Evolutionary conservation across 2,888 invertebrate genomes (phyloP).

Genomic region (Lepidocyrtinus sp.): DNA sequence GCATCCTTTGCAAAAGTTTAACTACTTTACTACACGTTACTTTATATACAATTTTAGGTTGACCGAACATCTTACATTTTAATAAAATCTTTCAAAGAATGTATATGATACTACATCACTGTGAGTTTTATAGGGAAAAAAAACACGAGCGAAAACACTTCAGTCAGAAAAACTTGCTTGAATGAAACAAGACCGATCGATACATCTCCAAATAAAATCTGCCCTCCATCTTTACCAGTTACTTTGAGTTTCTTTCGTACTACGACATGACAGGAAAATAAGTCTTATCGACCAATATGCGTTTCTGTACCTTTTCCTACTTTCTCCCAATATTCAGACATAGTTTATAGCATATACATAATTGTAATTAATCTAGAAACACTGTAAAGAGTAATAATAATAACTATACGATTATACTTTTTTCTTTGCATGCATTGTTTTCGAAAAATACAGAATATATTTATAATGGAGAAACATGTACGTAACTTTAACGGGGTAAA

Average conservation of each 20-base stretch:
- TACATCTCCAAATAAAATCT: too few relatives aligned
- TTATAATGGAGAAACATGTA: slow-evolving; percentile 25
- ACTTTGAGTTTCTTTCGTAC: too few relatives aligned
- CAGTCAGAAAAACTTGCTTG: slow-evolving; percentile 26
- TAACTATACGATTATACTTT: slow-evolving; percentile 36
- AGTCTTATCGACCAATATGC: too few relatives aligned
- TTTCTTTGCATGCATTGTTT: slow-evolving; percentile 52
- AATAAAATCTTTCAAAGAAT: background rate
- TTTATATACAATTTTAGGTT: too few relatives aligned
- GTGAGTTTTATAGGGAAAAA: too few relatives aligned
- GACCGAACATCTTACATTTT: background rate
- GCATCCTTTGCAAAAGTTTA: slow-evolving; percentile 47
- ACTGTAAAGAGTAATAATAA: slow-evolving; percentile 23
- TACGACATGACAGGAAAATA: too few relatives aligned
- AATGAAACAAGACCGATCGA: background rate
- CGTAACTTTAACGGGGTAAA: slow-evolving; percentile 24
- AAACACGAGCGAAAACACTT: slow-evolving; percentile 40
- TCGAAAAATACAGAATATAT: slow-evolving; percentile 40
- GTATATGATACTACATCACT: background rate
- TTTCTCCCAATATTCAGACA: too few relatives aligned
- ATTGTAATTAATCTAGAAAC: slow-evolving; percentile 18
- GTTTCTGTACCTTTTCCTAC: too few relatives aligned
- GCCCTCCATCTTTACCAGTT: too few relatives aligned
- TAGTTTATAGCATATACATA: too few relatives aligned
- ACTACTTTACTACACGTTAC: too few relatives aligned